phyloP scores from a whole-genome alignment of 1,140 invertebrate species.

The Lamellibrachia luymesi region DNA sequence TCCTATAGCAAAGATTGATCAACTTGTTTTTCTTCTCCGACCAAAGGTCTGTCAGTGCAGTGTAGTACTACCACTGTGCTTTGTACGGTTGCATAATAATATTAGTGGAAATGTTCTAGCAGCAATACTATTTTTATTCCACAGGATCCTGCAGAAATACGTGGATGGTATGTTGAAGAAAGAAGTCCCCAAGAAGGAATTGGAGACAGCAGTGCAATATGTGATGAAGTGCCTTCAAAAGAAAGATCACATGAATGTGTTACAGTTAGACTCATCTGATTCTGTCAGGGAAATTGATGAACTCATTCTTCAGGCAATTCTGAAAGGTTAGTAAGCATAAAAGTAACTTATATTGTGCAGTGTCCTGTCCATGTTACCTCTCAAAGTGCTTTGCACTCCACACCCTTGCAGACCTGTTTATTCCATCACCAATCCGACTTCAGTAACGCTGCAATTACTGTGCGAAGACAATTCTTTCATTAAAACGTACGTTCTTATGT shows the following conservation, averaged over 20 bases:
- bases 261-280: constrained; percentile 41
- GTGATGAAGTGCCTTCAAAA: constrained; percentile 44
- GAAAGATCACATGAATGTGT: constrained; percentile 47
- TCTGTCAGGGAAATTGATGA: constrained; percentile 49
- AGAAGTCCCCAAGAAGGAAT: constrained; percentile 30
- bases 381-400: too few relatives aligned
- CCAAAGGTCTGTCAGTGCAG: not conserved
- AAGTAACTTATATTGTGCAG: too few relatives aligned
- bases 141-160: constrained; percentile 28
- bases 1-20: too few relatives aligned
- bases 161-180: constrained; percentile 39
- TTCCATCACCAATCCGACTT: too few relatives aligned
- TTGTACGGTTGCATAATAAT: not conserved
- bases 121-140: constrained; percentile 19
- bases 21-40: too few relatives aligned
- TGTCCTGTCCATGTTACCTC: too few relatives aligned
- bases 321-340: constrained; percentile 45
- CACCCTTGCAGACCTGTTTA: too few relatives aligned
- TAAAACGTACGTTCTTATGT: too few relatives aligned
- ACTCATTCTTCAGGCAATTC: constrained; percentile 52
- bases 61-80: not conserved
- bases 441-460: too few relatives aligned
- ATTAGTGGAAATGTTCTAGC: not conserved
- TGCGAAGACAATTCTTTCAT: too few relatives aligned
- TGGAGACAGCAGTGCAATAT: constrained; percentile 30